A percentile compares a stretch with the other conserved stretches of the same genome.
Evolutionary conservation across 2,113 vertebrate species (phyloP).

Genomic region (Pipa parva): DNA sequence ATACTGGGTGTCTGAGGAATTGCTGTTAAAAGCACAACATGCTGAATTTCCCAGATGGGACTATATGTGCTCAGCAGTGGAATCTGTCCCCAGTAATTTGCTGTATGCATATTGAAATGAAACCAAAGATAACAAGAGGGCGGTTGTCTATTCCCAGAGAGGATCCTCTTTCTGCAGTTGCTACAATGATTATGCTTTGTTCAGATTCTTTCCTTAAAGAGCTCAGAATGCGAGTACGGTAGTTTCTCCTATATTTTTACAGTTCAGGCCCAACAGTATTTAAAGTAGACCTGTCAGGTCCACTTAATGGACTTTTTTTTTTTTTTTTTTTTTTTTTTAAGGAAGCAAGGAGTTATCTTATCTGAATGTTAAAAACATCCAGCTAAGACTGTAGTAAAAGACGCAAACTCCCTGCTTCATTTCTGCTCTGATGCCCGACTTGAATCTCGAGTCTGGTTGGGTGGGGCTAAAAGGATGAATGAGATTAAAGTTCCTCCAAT

Average conservation of each 20-base stretch:
- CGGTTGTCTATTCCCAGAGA: constrained; percentile 22
- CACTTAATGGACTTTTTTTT: too few relatives aligned
- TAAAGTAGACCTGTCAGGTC: too few relatives aligned
- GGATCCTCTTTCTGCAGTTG: not conserved
- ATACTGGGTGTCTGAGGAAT: constrained; percentile 37
- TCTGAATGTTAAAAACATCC: too few relatives aligned
- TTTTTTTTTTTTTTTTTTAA: too few relatives aligned
- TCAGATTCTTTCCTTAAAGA: not conserved
- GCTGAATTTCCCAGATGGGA: constrained; percentile 25
- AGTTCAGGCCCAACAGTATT: not conserved
- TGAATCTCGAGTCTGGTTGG: too few relatives aligned
- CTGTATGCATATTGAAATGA: constrained; percentile 32
- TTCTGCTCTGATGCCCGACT: too few relatives aligned
- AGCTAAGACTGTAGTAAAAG: too few relatives aligned
- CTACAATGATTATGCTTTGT: not conserved
- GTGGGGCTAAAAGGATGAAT: too few relatives aligned
- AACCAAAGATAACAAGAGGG: constrained; percentile 40
- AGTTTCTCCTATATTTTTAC: constrained; percentile 2
- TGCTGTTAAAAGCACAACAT: constrained; percentile 33
- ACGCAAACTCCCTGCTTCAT: too few relatives aligned
- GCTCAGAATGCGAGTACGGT: not conserved
- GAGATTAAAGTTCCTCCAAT: too few relatives aligned
- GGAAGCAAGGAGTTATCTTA: too few relatives aligned
- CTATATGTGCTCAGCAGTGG: constrained; percentile 29
- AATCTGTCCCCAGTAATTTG: constrained; percentile 41